Evolutionary conservation across 1,140 invertebrate genomes (phyloP).

Genomic region (Rhopalosiphum padi): DNA sequence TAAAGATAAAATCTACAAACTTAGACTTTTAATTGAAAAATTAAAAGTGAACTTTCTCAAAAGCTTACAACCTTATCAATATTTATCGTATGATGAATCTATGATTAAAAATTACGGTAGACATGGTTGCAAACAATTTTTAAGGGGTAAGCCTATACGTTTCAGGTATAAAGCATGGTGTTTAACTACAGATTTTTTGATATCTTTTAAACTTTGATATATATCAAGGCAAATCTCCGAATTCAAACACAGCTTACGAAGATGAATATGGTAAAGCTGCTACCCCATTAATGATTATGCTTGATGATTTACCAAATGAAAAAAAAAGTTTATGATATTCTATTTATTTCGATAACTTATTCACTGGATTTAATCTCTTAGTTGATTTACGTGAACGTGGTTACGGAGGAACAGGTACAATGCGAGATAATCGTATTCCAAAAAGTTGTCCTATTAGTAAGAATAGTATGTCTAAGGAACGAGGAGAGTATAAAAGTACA

Average conservation of each 20-base stretch:
- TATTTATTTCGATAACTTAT: conserved; percentile 62
- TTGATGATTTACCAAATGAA: conserved; percentile 6
- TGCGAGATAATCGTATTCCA: neutral
- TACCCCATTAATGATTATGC: neutral
- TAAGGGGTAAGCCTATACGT: conserved; percentile 60
- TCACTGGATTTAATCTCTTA: conserved; percentile 58
- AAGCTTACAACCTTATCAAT: neutral
- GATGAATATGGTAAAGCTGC: conserved; percentile 21
- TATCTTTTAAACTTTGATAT: conserved; percentile 59
- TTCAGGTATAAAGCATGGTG: conserved; percentile 59
- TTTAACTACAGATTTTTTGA: conserved; percentile 50
- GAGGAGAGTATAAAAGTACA: conserved; percentile 2
- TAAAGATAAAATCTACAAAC: conserved; percentile 58
- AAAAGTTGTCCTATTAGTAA: conserved; percentile 39
- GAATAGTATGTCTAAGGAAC: neutral
- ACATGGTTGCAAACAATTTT: conserved; percentile 58
- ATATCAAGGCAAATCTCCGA: conserved; percentile 55
- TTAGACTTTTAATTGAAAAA: conserved; percentile 57
- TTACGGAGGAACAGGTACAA: conserved; percentile 6
- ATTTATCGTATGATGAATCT: conserved; percentile 53
- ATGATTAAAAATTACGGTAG: conserved; percentile 60
- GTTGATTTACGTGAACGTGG: neutral
- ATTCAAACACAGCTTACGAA: neutral
- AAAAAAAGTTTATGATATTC: conserved; percentile 59
- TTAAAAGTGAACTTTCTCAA: conserved; percentile 45